phyloP scores from a whole-genome alignment of 1,140 invertebrate species.

The Heliothis subflexa region DNA sequence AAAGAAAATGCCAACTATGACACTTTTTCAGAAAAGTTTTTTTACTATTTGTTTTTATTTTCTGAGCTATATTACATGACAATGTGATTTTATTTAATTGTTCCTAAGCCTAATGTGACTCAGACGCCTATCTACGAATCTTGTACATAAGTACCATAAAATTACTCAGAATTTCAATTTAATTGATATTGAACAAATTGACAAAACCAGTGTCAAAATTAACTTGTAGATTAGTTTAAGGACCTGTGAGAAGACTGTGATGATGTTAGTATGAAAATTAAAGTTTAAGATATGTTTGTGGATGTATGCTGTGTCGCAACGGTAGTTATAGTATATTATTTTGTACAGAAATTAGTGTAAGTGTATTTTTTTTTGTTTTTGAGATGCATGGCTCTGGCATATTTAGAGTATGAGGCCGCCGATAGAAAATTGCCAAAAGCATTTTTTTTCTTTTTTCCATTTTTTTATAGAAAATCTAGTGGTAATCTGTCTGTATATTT shows the following conservation, averaged over 20 bases:
- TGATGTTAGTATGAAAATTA: conserved; percentile 74
- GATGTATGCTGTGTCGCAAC: conserved; percentile 32
- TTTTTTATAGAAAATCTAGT: neutral
- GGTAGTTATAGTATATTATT: conserved; percentile 38
- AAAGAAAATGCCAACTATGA: too few relatives aligned
- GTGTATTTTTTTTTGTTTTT: conserved; percentile 52
- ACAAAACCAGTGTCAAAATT: conserved; percentile 56
- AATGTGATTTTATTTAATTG: conserved; percentile 44
- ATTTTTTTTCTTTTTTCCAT: neutral
- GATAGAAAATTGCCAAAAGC: neutral
- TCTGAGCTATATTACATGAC: conserved; percentile 30
- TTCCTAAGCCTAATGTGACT: conserved; percentile 45
- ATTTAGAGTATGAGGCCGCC: neutral
- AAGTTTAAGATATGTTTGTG: conserved; percentile 62
- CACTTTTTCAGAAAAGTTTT: neutral
- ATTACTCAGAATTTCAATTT: conserved; percentile 53
- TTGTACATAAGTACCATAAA: conserved; percentile 53
- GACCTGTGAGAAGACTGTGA: conserved; percentile 81
- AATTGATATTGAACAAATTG: conserved; percentile 48
- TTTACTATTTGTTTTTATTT: conserved; percentile 3
- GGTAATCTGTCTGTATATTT: neutral
- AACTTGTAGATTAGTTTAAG: conserved; percentile 61
- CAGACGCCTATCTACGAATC: conserved; percentile 47
- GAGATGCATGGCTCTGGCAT: conserved; percentile 25
- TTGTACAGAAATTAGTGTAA: conserved; percentile 52